A percentile compares a stretch with the other conserved stretches of the same genome.
Conservation (phyloP, 2,888 invertebrate species). For the Pseudolycoriella hygida region DNA sequence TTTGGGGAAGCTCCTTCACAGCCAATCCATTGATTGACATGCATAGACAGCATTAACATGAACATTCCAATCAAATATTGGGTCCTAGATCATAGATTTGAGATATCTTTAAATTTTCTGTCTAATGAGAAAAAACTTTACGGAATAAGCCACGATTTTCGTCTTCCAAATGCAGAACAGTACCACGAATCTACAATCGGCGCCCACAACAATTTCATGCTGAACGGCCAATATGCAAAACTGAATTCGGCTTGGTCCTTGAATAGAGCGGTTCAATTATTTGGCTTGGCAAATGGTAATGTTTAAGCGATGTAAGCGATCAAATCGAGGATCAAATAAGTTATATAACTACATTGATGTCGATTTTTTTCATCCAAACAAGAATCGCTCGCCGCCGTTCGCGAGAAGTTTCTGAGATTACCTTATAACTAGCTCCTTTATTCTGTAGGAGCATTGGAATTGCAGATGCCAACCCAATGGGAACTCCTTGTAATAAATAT, state of each 20-base stretch:
- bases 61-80: conserved; percentile 82
- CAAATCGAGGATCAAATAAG: no score
- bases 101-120: no score
- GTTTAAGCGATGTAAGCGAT: no score
- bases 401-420: no score
- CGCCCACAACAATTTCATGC: conserved; percentile 91
- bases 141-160: conserved; percentile 93
- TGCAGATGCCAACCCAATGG: conserved; percentile 82
- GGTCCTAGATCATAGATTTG: conserved; percentile 22
- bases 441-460: conserved; percentile 92
- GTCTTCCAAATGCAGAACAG: conserved; percentile 63
- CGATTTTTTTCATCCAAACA: no score
- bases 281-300: no score
- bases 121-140: no score
- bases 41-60: conserved; percentile 71
- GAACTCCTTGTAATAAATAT: conserved; percentile 77
- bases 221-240: conserved; percentile 85
- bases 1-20: conserved; percentile 38
- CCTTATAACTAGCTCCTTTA: conserved; percentile 73
- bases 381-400: no score
- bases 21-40: conserved; percentile 63
- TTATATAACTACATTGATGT: no score
- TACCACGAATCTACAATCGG: conserved; percentile 93
- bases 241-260: conserved; percentile 84
- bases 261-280: no score